Evolutionary conservation across 2,797 vertebrate genomes (phyloP).

Genomic region (Lacerta bilineata): DNA sequence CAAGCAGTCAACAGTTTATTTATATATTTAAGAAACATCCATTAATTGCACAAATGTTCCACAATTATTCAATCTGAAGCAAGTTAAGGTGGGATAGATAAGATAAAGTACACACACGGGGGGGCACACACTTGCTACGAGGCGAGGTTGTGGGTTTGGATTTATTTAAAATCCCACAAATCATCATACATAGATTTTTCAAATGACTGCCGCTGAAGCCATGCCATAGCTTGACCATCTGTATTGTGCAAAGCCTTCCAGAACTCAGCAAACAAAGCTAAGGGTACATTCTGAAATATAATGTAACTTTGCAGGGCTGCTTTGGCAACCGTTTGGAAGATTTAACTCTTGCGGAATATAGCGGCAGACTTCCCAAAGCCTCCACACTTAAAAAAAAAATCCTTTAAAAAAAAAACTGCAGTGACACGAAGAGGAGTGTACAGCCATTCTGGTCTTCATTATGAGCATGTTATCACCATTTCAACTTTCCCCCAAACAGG

Average conservation of each 20-base stretch:
- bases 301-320: background rate
- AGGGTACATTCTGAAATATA: background rate
- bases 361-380: background rate
- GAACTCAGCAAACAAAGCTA: background rate
- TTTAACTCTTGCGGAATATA: background rate
- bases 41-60: conserved; percentile 57
- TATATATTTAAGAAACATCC: conserved; percentile 68
- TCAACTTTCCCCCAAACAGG: background rate
- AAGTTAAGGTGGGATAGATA: background rate
- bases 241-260: background rate
- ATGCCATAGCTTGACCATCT: background rate
- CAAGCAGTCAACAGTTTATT: conserved; percentile 61
- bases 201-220: background rate
- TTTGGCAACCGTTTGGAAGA: background rate
- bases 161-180: conserved; percentile 19
- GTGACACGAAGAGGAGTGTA: background rate
- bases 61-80: conserved; percentile 36
- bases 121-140: background rate
- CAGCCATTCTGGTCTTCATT: background rate
- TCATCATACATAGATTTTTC: background rate
- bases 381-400: background rate
- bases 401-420: background rate
- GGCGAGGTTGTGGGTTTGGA: background rate
- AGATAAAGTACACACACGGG: too few relatives aligned
- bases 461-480: background rate